Conservation (phyloP, 2,888 invertebrate species). For the Melanotus villosus region DNA sequence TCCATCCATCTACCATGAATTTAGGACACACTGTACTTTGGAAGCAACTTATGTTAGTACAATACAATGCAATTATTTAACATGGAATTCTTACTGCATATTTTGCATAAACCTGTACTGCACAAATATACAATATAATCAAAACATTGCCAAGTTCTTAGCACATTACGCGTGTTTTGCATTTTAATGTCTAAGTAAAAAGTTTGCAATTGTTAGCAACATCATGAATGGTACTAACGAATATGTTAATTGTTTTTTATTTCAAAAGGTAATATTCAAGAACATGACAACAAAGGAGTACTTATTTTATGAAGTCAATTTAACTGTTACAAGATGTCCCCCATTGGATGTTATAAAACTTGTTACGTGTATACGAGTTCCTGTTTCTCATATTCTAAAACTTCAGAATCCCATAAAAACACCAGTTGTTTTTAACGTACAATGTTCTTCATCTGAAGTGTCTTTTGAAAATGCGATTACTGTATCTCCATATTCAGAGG, state of each 20-base stretch:
- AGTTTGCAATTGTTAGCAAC: too few species aligned
- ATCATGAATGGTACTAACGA: too few species aligned
- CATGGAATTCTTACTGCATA: too few species aligned
- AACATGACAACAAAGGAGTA: constrained; percentile 64
- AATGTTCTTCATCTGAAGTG: constrained; percentile 53
- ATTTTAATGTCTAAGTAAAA: too few species aligned
- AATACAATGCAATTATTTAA: too few species aligned
- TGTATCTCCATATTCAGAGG: constrained; percentile 59
- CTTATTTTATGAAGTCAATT: constrained; percentile 60
- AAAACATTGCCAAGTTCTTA: too few species aligned
- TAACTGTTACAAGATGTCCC: constrained; percentile 60
- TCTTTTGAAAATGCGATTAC: constrained; percentile 53
- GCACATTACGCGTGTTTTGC: too few species aligned
- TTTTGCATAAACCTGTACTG: too few species aligned
- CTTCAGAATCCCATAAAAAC: constrained; percentile 64
- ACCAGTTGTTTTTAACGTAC: constrained; percentile 58
- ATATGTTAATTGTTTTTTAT: not conserved
- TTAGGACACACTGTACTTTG: too few species aligned
- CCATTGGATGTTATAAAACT: constrained; percentile 61
- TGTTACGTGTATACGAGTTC: constrained; percentile 60
- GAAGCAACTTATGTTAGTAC: too few species aligned
- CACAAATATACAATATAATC: too few species aligned
- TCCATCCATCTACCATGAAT: too few species aligned
- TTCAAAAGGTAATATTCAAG: constrained; percentile 62
- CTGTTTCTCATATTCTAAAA: constrained; percentile 56